Conservation (phyloP, 1,140 invertebrate species). For the Pogonomyrmex californicus region DNA sequence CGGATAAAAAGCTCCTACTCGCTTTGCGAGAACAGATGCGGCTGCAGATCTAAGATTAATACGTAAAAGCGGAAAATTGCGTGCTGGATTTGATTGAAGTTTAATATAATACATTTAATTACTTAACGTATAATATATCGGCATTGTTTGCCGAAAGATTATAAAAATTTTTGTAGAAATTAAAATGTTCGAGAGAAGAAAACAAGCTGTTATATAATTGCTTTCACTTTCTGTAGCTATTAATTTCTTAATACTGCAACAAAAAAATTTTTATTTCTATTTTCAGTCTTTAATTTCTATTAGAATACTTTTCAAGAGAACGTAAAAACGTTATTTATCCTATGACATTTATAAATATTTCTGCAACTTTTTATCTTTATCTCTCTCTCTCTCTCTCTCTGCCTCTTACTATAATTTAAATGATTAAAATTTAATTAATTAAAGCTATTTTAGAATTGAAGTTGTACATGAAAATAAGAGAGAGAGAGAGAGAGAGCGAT, state of each 20-base stretch:
- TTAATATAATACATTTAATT: background rate
- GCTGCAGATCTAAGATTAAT: conserved; percentile 4
- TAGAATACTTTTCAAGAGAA: background rate
- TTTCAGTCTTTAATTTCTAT: background rate
- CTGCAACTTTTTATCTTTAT: background rate
- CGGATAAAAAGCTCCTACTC: conserved; percentile 22
- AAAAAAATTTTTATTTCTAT: background rate
- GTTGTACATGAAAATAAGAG: background rate
- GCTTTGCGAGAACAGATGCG: background rate
- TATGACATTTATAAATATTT: conserved; percentile 9
- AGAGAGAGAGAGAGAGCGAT: background rate
- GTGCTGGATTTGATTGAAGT: background rate
- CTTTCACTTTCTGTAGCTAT: too few species aligned
- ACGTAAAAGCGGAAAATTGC: background rate
- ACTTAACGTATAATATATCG: background rate
- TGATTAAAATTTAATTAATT: conserved; percentile 3
- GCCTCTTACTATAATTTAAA: conserved; percentile 6
- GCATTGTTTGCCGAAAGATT: background rate
- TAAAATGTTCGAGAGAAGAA: background rate
- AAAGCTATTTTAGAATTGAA: background rate
- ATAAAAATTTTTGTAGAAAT: background rate
- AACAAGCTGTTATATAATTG: background rate
- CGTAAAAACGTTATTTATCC: conserved; percentile 1
- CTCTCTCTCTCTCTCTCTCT: background rate
- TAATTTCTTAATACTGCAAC: background rate